Evolutionary conservation across 2,797 vertebrate species (phyloP).

Genomic region (Psittacula derbiana): DNA sequence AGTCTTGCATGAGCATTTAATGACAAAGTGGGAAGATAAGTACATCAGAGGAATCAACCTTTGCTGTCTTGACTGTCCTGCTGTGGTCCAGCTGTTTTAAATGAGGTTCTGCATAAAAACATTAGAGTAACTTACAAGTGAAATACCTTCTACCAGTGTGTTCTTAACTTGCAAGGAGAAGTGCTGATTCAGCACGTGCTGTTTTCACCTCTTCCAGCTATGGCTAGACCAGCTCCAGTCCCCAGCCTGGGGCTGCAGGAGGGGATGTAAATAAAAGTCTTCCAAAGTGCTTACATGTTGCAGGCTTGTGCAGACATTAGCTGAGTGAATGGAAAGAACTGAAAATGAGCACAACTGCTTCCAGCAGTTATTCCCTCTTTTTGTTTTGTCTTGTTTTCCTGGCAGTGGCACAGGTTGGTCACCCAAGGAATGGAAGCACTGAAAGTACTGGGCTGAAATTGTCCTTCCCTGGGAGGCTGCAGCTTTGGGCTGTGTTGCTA

Average conservation of each 20-base stretch:
- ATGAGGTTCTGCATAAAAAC: background rate
- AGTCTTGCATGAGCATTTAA: background rate
- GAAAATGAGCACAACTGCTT: background rate
- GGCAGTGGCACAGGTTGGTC: background rate
- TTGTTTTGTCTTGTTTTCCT: background rate
- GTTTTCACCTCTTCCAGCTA: background rate
- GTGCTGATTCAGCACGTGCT: background rate
- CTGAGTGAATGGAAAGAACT: background rate
- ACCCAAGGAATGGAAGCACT: background rate
- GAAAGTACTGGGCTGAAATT: background rate
- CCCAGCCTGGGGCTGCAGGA: background rate
- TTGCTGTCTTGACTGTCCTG: background rate
- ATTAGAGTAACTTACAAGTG: background rate
- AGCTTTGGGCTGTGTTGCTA: background rate
- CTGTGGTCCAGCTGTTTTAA: background rate
- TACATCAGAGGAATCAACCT: background rate
- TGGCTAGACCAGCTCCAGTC: background rate
- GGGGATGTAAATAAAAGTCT: background rate
- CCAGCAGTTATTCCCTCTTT: background rate
- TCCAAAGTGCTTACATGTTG: background rate
- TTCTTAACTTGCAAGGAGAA: background rate
- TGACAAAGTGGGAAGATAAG: rapidly evolving
- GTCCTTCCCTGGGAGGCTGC: background rate
- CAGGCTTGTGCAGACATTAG: background rate
- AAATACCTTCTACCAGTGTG: background rate